Conservation (phyloP, 2,797 vertebrate genomes). For the Hybognathus amarus region DNA sequence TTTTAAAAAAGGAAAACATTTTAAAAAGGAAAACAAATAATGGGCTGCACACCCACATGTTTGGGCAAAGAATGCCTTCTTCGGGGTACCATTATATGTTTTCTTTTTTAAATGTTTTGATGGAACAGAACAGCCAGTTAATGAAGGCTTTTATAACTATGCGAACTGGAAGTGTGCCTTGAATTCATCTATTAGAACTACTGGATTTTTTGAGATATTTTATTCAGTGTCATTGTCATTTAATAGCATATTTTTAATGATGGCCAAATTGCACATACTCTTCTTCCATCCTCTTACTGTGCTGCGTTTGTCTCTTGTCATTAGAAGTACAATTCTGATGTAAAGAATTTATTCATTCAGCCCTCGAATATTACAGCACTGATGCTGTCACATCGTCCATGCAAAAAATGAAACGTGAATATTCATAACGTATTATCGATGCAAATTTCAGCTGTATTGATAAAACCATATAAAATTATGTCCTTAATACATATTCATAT, state of each 20-base stretch:
- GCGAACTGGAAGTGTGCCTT: background rate
- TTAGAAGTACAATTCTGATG: background rate
- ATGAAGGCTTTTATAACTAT: background rate
- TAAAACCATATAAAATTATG: slow-evolving; percentile 32
- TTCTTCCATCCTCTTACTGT: background rate
- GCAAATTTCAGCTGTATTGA: slow-evolving; percentile 28
- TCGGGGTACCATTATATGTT: background rate
- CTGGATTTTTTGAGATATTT: background rate
- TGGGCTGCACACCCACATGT: background rate
- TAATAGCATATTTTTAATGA: background rate
- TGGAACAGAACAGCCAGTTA: background rate
- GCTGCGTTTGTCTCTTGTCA: background rate
- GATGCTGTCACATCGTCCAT: slow-evolving; percentile 13
- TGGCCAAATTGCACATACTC: background rate
- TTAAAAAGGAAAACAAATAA: background rate
- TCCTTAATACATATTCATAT: slow-evolving; percentile 51
- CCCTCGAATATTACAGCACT: background rate
- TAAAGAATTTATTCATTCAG: background rate
- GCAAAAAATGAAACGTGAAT: slow-evolving; percentile 16
- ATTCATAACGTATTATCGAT: slow-evolving; percentile 31
- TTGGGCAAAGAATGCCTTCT: background rate
- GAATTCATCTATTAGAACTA: background rate
- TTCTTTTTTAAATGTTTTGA: background rate
- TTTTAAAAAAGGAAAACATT: background rate
- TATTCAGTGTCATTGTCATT: background rate